Percentiles rank a stretch among this genome's conserved stretches.
Evolutionary conservation across 2,888 invertebrate genomes (phyloP).

Genomic region (Diaprepes abbreviatus): DNA sequence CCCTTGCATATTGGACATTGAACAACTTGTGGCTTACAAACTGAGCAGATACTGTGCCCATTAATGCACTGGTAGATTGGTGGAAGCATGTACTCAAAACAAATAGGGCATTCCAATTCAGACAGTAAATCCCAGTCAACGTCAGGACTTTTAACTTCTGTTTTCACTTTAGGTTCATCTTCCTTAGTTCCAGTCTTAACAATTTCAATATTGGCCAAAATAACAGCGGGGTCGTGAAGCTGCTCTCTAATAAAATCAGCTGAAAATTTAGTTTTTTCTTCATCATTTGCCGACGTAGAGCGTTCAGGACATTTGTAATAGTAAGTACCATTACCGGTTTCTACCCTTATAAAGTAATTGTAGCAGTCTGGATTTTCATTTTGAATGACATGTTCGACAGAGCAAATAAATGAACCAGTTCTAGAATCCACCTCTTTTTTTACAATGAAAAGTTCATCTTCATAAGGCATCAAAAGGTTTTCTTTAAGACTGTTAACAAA

Average conservation of each 20-base stretch:
- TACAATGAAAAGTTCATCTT: constrained; percentile 57
- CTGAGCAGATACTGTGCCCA: constrained; percentile 62
- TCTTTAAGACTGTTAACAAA: constrained; percentile 57
- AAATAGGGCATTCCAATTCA: constrained; percentile 62
- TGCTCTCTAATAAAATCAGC: constrained; percentile 47
- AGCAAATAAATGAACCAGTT: constrained; percentile 46
- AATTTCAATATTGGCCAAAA: constrained; percentile 51
- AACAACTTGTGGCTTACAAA: constrained; percentile 47
- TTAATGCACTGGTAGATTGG: constrained; percentile 61
- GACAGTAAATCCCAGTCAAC: constrained; percentile 50
- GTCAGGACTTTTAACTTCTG: constrained; percentile 30
- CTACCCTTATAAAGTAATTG: constrained; percentile 47
- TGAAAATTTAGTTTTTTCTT: constrained; percentile 53
- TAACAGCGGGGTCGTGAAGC: constrained; percentile 48
- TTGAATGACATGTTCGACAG: constrained; percentile 48
- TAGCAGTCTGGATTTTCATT: constrained; percentile 41
- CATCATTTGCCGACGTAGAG: constrained; percentile 23
- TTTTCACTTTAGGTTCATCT: constrained; percentile 5
- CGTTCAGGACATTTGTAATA: constrained; percentile 42
- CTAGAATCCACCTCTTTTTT: constrained; percentile 54
- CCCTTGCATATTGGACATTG: constrained; percentile 59
- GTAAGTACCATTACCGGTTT: constrained; percentile 38
- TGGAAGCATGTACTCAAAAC: constrained; percentile 61
- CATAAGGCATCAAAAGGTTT: constrained; percentile 54
- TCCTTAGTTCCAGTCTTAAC: constrained; percentile 27